Evolutionary conservation across 2,797 vertebrate species (phyloP), one percentile per base, ranked within the genome.

Genomic region (Natrix natrix): DNA sequence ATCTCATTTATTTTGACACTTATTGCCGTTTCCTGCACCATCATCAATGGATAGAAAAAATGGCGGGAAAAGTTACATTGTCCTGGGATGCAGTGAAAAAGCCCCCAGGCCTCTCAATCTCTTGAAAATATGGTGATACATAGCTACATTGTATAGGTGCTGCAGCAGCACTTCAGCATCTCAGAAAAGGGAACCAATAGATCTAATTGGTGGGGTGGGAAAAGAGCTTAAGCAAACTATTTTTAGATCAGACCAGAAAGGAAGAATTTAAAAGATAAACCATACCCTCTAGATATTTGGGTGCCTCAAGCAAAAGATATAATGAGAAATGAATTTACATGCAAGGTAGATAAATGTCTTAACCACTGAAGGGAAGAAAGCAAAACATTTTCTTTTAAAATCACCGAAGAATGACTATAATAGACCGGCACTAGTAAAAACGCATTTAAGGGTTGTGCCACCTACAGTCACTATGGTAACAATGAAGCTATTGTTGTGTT

Each of bases 401-500:
- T 14, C n/a, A 37, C 4, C 8, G 28, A 92, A 89, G 69, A 74
- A 61, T 37, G 61, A 11, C 3, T 69, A 28, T 69, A 54, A 28
- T n/a, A 55, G 10, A 57, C 43, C 88, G 17, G 54, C 86, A 88
- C 5, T 87, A 88, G 24, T 89, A 83, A 89, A 54, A 83, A 28
- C 32, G 6, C 11, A 92, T 60, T 54, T 20, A n/a, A 20, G 83
- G 66, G 86, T 32, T 32, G 20, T 92, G 63, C 52, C 43, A 89
- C 56, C 66, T 89, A 26, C 66, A 32, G 56, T 92, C 88, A 17
- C 92, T 92, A 92, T 92, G 92, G 92, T 89, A 59, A 92, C 89
- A 92, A 92, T 92, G 60, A 89, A 14, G 88, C 22, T 48, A 59
- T 55, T 83, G 63, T 60, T 83, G 88, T 48, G 61, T 43, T 55